Percentiles rank a stretch among this genome's conserved stretches.
These are phyloP conservation scores for Samia ricini DNA, from an alignment of 1,140 invertebrate species.

Conservation along the genomic window DNA sequence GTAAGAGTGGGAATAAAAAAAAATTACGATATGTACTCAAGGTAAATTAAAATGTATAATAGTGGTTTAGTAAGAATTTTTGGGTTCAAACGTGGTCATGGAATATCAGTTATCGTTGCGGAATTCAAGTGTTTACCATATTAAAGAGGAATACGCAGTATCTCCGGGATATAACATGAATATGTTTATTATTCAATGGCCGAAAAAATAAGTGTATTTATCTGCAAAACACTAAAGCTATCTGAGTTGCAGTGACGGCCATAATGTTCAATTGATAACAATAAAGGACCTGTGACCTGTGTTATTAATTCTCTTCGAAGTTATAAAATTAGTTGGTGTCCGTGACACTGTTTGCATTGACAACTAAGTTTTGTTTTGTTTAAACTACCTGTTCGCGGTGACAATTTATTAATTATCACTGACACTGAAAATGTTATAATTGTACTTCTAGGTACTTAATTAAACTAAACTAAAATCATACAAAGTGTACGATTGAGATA, in stretches of 20 bases:
- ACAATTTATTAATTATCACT: background rate
- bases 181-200: no score
- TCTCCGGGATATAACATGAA: no score
- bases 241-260: background rate
- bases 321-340: background rate
- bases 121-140: no score
- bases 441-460: no score
- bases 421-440: background rate
- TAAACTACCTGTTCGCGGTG: background rate
- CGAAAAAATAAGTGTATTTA: background rate
- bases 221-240: background rate
- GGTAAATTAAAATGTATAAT: background rate
- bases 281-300: background rate
- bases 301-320: background rate
- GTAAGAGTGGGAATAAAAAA: conserved; percentile 15
- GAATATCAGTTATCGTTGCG: no score
- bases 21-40: background rate
- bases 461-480: no score
- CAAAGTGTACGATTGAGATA: no score
- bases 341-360: background rate
- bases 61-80: background rate
- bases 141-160: no score
- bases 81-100: no score
- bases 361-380: background rate
- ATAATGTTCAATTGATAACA: background rate